Evolutionary conservation across 2,113 vertebrate genomes (phyloP), one percentile per base, ranked within the genome.

Genomic region (Hydropotes inermis): DNA sequence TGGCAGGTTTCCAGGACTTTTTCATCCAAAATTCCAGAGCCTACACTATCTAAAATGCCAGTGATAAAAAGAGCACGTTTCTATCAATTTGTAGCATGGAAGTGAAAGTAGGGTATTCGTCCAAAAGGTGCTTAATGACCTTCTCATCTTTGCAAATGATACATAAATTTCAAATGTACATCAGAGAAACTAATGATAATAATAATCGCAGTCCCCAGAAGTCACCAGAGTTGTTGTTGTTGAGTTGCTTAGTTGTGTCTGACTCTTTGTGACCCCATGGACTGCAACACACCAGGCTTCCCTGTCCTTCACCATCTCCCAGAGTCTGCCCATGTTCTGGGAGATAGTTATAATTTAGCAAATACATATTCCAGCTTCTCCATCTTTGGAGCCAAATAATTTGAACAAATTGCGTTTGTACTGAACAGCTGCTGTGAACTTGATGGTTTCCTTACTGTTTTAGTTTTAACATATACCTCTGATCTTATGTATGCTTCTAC

Each of bases 281-380:
- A 25, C 12, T 3, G 70, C 36, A 43, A 11, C 23, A 7, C 1
- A 6, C 6, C 36, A 27, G 70, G 12, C 70, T 25, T 70, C 70
- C 23, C 70, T 13, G 36, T 25, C 23, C 70, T 76, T 43, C 23
- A 76, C 23, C 36, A 25, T 43, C 36, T 43, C 70, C 36, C 2
- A 2, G 36, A 43, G 70, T 76, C 14, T 76, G 70, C 36, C 70
- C 36, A 19, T 1, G 12, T 43, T 76, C 36, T 1, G 1, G 36
- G 70, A 76, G 70, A 14, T 43, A 27, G 36, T 27, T 76, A 27
- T 7, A 76, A 27, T 27, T 43, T 27, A 39, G 70, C 36, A 13
- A 76, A 27, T 43, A 3, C 36, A 2, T 13, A 23, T 13, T 19
- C 1, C 0, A 0, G 25, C 14, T 25, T 33, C 30, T 61, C 33